phyloP scores from a whole-genome alignment of 30 jellyfish, hydroid and myxozoan species.

The Aurelia coerulea region DNA sequence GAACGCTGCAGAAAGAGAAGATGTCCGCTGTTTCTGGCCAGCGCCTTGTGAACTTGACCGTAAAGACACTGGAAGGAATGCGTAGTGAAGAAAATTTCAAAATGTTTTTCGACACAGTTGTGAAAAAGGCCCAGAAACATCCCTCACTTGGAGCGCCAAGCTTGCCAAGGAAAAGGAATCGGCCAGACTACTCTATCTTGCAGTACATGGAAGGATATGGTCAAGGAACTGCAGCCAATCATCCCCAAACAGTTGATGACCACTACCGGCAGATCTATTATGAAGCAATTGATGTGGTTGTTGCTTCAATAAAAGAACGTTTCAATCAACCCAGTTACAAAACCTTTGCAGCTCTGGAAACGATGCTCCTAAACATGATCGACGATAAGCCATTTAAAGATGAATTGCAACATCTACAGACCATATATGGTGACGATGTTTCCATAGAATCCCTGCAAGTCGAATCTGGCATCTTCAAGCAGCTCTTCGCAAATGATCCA shows the following conservation, averaged over 20 bases:
- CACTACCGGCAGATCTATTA: conserved; percentile 42
- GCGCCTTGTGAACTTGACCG: conserved; percentile 49
- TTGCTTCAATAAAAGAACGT: conserved; percentile 47
- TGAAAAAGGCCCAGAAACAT: conserved; percentile 38
- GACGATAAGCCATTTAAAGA: conserved; percentile 21
- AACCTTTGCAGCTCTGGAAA: conserved; percentile 38
- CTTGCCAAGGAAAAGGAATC: conserved; percentile 50
- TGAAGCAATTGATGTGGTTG: conserved; percentile 56
- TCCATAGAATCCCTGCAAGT: not conserved
- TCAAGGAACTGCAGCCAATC: conserved; percentile 5
- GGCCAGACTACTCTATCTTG: conserved; percentile 44
- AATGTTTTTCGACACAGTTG: conserved; percentile 29
- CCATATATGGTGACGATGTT: conserved; percentile 15
- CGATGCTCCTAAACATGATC: conserved; percentile 38
- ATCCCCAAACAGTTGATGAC: conserved; percentile 19
- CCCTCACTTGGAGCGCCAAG: conserved; percentile 8
- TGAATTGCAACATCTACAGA: not conserved
- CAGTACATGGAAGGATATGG: conserved; percentile 43
- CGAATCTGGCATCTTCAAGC: not conserved
- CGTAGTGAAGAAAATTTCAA: conserved; percentile 32
- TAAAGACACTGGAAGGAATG: conserved; percentile 55
- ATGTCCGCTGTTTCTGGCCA: conserved; percentile 69
- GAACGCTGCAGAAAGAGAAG: conserved; percentile 58
- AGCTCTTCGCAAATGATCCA: conserved; percentile 3
- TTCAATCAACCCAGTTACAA: conserved; percentile 53